These are phyloP conservation scores for Aphidoletes aphidimyza DNA, from an alignment of 2,888 invertebrate genomes.

Conservation along the genomic window DNA sequence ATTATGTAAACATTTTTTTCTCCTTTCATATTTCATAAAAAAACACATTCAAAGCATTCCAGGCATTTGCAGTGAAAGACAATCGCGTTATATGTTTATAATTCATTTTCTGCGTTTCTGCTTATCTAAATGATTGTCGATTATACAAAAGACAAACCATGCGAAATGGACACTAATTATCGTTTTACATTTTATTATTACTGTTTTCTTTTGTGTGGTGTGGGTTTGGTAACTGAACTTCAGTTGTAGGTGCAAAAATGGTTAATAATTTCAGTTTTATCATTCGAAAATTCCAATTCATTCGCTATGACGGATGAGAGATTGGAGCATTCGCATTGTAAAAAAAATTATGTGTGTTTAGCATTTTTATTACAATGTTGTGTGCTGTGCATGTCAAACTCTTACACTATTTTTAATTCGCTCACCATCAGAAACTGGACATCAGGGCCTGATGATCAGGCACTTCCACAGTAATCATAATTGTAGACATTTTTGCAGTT, in stretches of 20 bases:
- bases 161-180: slow-evolving; percentile 46
- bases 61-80: too few relatives aligned
- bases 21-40: background rate
- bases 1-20: background rate
- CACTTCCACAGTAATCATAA: background rate
- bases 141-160: background rate
- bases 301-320: background rate
- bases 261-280: background rate
- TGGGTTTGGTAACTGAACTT: background rate
- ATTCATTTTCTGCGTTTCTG: slow-evolving; percentile 36
- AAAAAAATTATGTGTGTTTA: background rate
- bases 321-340: background rate
- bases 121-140: slow-evolving; percentile 47
- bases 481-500: background rate
- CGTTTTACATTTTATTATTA: slow-evolving; percentile 12
- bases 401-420: background rate
- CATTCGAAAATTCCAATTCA: background rate
- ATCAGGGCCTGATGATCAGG: background rate
- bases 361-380: slow-evolving; percentile 36
- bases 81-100: background rate
- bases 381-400: background rate
- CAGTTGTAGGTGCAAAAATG: slow-evolving; percentile 9
- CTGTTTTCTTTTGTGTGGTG: background rate
- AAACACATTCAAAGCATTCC: background rate
- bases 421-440: background rate